Percentiles rank a stretch among this genome's conserved stretches.
Evolutionary conservation across 2,113 vertebrate species (phyloP).

Genomic region (Platysternon megacephalum): DNA sequence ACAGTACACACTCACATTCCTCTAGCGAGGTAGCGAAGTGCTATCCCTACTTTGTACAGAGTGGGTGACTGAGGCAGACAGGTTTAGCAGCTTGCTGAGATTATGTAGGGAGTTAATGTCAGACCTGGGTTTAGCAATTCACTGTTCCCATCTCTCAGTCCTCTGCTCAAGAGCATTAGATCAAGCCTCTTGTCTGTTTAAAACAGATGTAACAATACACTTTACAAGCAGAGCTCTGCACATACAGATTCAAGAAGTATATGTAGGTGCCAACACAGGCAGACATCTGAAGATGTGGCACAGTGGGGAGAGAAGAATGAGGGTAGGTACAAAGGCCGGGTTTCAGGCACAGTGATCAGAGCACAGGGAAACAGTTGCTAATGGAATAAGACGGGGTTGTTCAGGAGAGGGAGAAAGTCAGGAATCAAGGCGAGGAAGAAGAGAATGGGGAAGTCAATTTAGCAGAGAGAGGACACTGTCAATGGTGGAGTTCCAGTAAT

Average conservation of each 20-base stretch:
- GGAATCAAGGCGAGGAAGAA: background rate
- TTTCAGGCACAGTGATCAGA: conserved; percentile 1
- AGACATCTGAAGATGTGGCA: background rate
- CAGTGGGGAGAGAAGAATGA: background rate
- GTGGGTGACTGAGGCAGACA: rapidly evolving
- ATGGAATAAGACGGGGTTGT: conserved; percentile 50
- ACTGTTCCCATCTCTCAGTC: background rate
- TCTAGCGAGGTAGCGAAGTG: rapidly evolving
- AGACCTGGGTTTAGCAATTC: background rate
- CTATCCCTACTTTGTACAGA: rapidly evolving
- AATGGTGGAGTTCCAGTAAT: background rate
- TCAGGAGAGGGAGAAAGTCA: background rate
- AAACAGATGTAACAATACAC: background rate
- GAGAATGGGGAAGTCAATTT: background rate
- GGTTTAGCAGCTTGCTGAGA: background rate
- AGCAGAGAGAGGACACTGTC: background rate
- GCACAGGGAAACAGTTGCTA: conserved; percentile 3
- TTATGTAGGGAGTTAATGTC: rapidly evolving
- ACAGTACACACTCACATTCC: rapidly evolving
- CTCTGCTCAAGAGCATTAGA: rapidly evolving
- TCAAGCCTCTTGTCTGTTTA: rapidly evolving
- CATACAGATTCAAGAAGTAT: background rate
- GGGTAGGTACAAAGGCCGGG: background rate
- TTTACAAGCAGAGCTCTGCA: background rate
- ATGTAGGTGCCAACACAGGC: conserved; percentile 1